phyloP scores from a whole-genome alignment of 2,888 invertebrate genomes.

The Gastracanthus pulcherrimus region DNA sequence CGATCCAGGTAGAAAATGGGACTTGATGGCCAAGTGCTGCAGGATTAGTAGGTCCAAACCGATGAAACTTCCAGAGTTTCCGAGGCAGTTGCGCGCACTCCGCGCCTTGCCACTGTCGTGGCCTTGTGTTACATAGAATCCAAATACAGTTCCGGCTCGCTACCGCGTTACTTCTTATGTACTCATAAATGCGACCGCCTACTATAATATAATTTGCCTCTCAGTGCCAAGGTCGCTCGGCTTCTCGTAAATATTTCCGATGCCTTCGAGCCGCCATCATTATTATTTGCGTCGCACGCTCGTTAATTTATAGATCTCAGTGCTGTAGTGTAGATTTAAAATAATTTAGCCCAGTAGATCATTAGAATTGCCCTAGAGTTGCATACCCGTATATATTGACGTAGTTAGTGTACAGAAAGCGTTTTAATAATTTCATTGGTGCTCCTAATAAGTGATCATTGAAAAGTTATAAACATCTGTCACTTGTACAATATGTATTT shows the following conservation, averaged over 20 bases:
- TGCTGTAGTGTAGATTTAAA: no score
- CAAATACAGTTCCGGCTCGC: constrained; percentile 16
- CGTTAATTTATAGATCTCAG: no score
- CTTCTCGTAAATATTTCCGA: background rate
- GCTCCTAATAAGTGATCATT: no score
- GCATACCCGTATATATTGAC: no score
- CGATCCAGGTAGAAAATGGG: background rate
- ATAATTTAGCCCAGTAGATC: no score
- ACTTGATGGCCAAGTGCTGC: background rate
- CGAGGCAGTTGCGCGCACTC: background rate
- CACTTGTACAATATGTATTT: no score
- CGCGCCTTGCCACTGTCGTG: background rate
- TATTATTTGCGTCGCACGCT: background rate
- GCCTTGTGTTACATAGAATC: constrained; percentile 24
- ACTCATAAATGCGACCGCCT: background rate
- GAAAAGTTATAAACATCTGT: no score
- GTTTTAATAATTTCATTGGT: no score
- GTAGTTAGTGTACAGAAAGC: no score
- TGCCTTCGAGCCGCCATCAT: background rate
- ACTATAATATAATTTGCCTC: background rate
- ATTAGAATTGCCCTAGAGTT: no score
- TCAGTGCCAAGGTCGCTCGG: background rate
- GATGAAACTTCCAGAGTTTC: constrained; percentile 7
- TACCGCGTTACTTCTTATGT: background rate
- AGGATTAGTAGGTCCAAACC: no score